phyloP scores from a whole-genome alignment of 2,888 invertebrate species.

The Doris montereyensis region DNA sequence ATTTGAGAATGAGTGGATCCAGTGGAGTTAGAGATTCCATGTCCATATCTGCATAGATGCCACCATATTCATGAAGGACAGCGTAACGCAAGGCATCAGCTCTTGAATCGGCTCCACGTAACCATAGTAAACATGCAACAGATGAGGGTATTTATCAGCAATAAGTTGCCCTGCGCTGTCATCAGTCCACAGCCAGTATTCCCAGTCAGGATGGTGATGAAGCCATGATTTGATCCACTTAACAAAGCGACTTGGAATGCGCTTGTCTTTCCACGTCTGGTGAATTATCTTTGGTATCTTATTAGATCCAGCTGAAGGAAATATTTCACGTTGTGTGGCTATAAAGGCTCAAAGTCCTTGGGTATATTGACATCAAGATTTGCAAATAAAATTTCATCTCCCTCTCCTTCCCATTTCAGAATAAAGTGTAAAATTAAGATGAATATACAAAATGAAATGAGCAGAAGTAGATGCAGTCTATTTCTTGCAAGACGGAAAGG shows the following conservation, averaged over 20 bases:
- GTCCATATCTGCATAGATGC: conserved; percentile 69
- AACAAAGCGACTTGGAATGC: conserved; percentile 58
- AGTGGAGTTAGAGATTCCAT: conserved; percentile 64
- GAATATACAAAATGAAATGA: neutral
- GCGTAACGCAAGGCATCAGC: conserved; percentile 69
- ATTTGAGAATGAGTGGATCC: conserved; percentile 57
- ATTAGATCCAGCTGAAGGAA: conserved; percentile 50
- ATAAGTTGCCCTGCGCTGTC: conserved; percentile 63
- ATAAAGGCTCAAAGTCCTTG: conserved; percentile 43
- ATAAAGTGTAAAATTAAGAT: conserved; percentile 14
- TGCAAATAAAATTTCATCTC: conserved; percentile 2
- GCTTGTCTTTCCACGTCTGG: conserved; percentile 63
- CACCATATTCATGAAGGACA: conserved; percentile 67
- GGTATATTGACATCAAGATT: conserved; percentile 27
- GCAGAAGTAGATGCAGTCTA: neutral
- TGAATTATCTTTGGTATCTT: conserved; percentile 64
- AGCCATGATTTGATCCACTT: conserved; percentile 66
- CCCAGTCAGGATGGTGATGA: conserved; percentile 65
- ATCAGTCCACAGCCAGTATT: conserved; percentile 71
- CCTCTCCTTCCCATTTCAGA: conserved; percentile 16
- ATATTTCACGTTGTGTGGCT: conserved; percentile 49
- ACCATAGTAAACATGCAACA: conserved; percentile 57
- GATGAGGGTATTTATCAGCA: conserved; percentile 57
- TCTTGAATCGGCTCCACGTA: conserved; percentile 63
- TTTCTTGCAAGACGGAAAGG: too few species aligned